These are phyloP conservation scores for Hydrocynus forskahlii DNA, from an alignment of 2,797 vertebrate genomes.

Conservation along the genomic window DNA sequence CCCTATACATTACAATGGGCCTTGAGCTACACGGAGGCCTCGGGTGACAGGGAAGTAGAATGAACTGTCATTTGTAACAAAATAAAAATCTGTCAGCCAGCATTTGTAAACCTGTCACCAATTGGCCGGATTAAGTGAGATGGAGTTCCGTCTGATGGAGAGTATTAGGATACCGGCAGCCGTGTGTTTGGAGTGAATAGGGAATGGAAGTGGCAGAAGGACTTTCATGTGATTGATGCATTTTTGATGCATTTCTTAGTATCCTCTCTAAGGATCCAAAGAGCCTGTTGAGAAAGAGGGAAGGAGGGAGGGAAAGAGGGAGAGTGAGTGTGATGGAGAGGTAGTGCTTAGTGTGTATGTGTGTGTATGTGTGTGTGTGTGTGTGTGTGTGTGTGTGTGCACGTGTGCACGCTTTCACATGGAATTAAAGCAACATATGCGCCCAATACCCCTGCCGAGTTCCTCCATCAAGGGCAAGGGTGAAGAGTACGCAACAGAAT, in stretches of 20 bases:
- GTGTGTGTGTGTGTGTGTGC: constrained; percentile 24
- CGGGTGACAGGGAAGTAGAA: constrained; percentile 35
- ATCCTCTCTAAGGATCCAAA: constrained; percentile 39
- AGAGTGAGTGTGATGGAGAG: not conserved
- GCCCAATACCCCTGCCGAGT: constrained; percentile 18
- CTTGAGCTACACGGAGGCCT: constrained; percentile 10
- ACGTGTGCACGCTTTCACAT: constrained; percentile 25
- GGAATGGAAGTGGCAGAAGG: constrained; percentile 42
- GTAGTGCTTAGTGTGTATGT: constrained; percentile 16
- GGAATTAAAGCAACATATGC: constrained; percentile 40
- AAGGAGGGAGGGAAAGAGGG: not conserved
- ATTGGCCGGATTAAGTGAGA: constrained; percentile 51
- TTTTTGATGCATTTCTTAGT: constrained; percentile 51
- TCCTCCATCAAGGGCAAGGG: constrained; percentile 22
- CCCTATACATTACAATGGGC: constrained; percentile 36
- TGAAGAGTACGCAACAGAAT: constrained; percentile 39
- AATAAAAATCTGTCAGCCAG: constrained; percentile 45
- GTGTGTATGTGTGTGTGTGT: constrained; percentile 23
- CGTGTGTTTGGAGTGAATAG: constrained; percentile 32
- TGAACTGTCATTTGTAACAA: constrained; percentile 49
- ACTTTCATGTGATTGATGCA: constrained; percentile 56
- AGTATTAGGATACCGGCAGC: constrained; percentile 29
- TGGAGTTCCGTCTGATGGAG: constrained; percentile 44
- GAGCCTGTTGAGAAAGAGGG: constrained; percentile 22
- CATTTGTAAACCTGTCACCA: constrained; percentile 51